Evolutionary conservation across 2,797 vertebrate species (phyloP).

Genomic region (Clarias laeviceps): DNA sequence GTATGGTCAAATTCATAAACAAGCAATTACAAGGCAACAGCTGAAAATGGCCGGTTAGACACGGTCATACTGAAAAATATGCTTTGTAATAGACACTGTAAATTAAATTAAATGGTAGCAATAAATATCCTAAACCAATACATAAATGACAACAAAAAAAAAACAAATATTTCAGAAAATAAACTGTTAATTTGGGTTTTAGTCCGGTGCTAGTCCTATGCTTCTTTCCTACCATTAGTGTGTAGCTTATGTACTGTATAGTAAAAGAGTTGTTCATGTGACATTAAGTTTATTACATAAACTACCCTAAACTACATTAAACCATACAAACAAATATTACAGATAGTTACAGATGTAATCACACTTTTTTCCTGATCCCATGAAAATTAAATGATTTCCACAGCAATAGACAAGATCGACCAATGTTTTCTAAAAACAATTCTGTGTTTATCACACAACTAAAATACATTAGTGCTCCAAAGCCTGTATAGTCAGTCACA

Average conservation of each 20-base stretch:
- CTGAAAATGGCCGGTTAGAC: conserved; percentile 46
- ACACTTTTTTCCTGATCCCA: background rate
- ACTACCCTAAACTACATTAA: background rate
- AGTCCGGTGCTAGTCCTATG: background rate
- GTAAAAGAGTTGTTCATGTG: background rate
- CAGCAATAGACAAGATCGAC: background rate
- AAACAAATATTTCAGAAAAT: background rate
- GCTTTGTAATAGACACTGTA: conserved; percentile 38
- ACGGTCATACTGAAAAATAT: conserved; percentile 35
- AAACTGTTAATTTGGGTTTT: background rate
- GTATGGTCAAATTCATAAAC: conserved; percentile 28
- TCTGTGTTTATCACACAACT: conserved; percentile 10
- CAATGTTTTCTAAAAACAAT: conserved; percentile 8
- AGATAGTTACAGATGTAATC: background rate
- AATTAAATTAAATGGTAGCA: conserved; percentile 4
- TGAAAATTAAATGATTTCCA: background rate
- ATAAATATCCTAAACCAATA: background rate
- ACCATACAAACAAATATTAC: background rate
- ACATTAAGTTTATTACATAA: background rate
- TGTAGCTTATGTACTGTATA: background rate
- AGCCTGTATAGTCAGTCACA: background rate
- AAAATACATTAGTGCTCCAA: conserved; percentile 26
- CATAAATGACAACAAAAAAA: background rate
- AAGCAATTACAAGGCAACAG: conserved; percentile 47
- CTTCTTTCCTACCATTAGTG: background rate